Conservation (phyloP, 35 echinoderm and acorn worm species). For the Apostichopus californicus region DNA sequence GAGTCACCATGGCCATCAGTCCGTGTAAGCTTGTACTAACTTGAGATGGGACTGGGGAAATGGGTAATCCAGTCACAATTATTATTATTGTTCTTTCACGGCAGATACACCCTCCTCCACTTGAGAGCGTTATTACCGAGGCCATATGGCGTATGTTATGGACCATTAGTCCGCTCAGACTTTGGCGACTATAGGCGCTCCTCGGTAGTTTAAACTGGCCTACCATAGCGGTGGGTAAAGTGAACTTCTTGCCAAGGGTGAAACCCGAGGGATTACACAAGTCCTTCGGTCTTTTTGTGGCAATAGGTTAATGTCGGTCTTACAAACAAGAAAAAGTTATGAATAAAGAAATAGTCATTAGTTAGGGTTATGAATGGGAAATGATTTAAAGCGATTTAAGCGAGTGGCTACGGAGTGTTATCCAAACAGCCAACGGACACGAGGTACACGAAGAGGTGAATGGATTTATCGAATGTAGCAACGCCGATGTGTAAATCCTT, state of each 20-base stretch:
- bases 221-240: too few species aligned
- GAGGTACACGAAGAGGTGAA: not conserved
- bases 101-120: not conserved
- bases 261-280: conserved; percentile 1
- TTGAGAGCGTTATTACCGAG: conserved; percentile 20
- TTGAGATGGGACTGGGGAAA: not conserved
- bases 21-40: conserved; percentile 10
- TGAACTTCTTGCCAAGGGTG: not conserved
- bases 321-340: conserved; percentile 3
- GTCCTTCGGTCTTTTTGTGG: not conserved
- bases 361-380: conserved; percentile 33
- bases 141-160: conserved; percentile 43
- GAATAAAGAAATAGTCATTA: conserved; percentile 49
- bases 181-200: not conserved
- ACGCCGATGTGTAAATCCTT: too few species aligned
- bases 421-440: conserved; percentile 35
- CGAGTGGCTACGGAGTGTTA: conserved; percentile 4
- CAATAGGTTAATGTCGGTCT: conserved; percentile 5
- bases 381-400: conserved; percentile 38
- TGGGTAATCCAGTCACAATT: not conserved
- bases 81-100: not conserved
- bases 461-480: not conserved
- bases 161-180: conserved; percentile 11
- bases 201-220: not conserved
- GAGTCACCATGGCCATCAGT: conserved; percentile 18